Evolutionary conservation across 2,113 vertebrate genomes (phyloP).

Genomic region (Acrocephalus arundinaceus): DNA sequence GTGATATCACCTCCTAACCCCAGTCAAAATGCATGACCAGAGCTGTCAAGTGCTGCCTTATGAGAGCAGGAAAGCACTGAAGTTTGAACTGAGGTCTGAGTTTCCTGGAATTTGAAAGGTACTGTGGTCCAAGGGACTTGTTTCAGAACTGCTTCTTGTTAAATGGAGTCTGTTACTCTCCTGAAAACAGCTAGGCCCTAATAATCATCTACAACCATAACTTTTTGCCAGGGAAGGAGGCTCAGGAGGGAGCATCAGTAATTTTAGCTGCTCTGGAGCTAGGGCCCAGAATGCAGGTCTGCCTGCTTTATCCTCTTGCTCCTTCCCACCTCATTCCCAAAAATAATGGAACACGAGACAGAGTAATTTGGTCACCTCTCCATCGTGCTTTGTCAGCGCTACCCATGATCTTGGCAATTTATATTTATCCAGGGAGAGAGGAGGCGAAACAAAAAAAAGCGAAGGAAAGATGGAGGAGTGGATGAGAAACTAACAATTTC

Average conservation of each 20-base stretch:
- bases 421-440: constrained; percentile 3
- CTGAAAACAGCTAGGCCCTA: background rate
- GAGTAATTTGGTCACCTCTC: background rate
- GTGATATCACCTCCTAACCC: background rate
- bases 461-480: background rate
- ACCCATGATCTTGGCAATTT: background rate
- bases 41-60: background rate
- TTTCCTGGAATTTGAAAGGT: background rate
- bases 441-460: background rate
- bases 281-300: background rate
- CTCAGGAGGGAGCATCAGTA: background rate
- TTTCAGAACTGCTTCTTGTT: background rate
- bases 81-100: background rate
- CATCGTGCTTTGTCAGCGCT: background rate
- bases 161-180: background rate
- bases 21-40: background rate
- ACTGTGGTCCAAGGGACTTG: background rate
- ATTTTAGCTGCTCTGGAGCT: background rate
- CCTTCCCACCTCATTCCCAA: background rate
- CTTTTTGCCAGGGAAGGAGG: background rate
- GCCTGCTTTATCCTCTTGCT: background rate
- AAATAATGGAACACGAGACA: background rate
- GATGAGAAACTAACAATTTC: constrained; percentile 12
- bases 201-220: background rate
- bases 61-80: background rate